Evolutionary conservation across 1,140 invertebrate genomes (phyloP).

Genomic region (Heliconius melpomene): DNA sequence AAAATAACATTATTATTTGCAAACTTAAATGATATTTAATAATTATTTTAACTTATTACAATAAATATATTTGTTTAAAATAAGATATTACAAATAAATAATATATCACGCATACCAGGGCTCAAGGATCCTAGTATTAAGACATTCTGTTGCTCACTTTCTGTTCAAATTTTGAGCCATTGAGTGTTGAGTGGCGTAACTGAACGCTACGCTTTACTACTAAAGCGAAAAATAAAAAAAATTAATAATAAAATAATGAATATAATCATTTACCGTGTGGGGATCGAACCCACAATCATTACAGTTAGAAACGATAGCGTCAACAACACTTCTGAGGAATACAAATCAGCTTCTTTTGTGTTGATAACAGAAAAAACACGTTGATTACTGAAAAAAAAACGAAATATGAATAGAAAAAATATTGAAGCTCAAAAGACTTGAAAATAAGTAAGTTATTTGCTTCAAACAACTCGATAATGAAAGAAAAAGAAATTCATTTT

Average conservation of each 20-base stretch:
- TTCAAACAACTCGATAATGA: slow-evolving; percentile 4
- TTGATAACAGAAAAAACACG: not conserved
- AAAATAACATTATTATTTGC: not conserved
- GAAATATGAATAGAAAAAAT: not conserved
- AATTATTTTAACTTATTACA: too few relatives aligned
- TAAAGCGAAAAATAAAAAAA: too few relatives aligned
- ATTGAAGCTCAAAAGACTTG: not conserved
- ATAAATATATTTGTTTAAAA: too few relatives aligned
- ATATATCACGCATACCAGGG: too few relatives aligned
- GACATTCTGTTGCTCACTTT: too few relatives aligned
- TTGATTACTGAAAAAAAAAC: not conserved
- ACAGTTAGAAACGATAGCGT: not conserved
- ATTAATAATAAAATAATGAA: too few relatives aligned
- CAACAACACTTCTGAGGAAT: not conserved
- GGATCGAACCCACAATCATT: not conserved
- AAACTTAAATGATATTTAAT: not conserved
- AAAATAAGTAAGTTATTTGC: slow-evolving; percentile 14
- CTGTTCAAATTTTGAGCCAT: too few relatives aligned
- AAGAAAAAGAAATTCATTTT: slow-evolving; percentile 7
- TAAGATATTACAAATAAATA: too few relatives aligned
- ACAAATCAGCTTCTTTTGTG: not conserved
- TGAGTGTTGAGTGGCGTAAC: too few relatives aligned
- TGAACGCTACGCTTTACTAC: too few relatives aligned
- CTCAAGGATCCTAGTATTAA: too few relatives aligned
- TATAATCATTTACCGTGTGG: too few relatives aligned